Evolutionary conservation across 2,113 vertebrate genomes (phyloP).

Genomic region (Prochilodus magdalenae): DNA sequence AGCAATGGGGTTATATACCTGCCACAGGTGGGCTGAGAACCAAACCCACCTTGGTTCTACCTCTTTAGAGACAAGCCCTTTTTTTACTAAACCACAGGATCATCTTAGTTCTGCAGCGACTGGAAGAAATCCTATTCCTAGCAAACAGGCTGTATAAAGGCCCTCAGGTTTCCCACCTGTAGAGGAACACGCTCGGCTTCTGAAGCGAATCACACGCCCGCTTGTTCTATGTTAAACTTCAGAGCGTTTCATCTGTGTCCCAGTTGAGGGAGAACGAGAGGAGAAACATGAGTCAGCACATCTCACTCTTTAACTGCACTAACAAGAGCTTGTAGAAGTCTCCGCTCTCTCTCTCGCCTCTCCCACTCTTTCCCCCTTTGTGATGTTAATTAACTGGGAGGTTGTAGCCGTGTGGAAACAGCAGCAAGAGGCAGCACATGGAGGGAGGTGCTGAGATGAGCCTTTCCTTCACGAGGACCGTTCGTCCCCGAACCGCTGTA

Average conservation of each 20-base stretch:
- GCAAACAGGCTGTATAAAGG: neutral
- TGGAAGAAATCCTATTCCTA: neutral
- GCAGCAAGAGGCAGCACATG: too few species aligned
- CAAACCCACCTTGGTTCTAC: neutral
- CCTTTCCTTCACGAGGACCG: neutral
- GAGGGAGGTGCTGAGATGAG: neutral
- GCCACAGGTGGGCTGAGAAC: neutral
- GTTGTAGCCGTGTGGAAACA: neutral
- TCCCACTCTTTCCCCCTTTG: neutral
- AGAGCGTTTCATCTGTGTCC: neutral
- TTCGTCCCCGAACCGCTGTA: neutral
- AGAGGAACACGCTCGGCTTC: neutral
- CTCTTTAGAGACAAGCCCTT: neutral
- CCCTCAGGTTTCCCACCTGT: neutral
- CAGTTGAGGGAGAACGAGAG: neutral
- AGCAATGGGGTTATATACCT: too few species aligned
- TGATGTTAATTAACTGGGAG: constrained; percentile 21
- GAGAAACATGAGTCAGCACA: constrained; percentile 40
- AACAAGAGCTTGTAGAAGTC: constrained; percentile 22
- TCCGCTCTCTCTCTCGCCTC: neutral
- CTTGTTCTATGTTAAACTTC: neutral
- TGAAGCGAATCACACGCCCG: neutral
- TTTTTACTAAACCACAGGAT: neutral
- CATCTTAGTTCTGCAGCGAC: neutral
- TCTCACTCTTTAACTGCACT: constrained; percentile 39